Base-by-base conservation (phyloP, 2,797 vertebrate genomes). In the Sebastes wilsoni region DNA sequence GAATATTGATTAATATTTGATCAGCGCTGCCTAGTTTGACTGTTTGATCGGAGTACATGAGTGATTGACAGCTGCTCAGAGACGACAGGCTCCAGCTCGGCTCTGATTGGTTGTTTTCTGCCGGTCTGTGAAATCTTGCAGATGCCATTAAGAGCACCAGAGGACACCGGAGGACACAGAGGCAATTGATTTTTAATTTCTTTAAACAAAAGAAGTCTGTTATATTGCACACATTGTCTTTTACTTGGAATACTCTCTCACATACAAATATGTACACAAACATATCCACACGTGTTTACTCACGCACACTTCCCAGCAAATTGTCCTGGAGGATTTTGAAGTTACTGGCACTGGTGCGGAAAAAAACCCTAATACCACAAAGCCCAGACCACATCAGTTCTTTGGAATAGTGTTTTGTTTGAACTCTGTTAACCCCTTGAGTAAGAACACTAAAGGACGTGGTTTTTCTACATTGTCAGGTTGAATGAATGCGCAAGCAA, bases 321-420 rank as follows among this genome's bases (percentile, higher is more conserved):
- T 70, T 56, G 36, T 59, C 64, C 73, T 42, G 30, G 23, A 59
- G 28, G 49, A 13, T 16, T 79, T 52, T 34, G 18, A 69, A 68
- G 49, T 65, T 75, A 60, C 27, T 70, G 55, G 79, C 71, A 60
- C 30, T 67, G 5, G 9, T n/a, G 38, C 52, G 30, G 28, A 61
- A 85, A 85, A 84, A 71, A 46, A 65, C 27, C 66, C 54, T 71
- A 64, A 22, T 13, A 22, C 54, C 32, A 22, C 32, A 80, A 79
- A 72, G 77, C 12, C 7, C 10, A 4, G 10, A 72, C 60, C 27
- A 78, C 71, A 79, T 62, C 14, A 16, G 9, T 68, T 46, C 2
- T 66, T 72, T 61, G 12, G 28, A 67, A 74, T 46, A 74, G 14
- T 22, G 22, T 61, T 61, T 22, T 22, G 2, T 58, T 54, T 64